Conservation (phyloP, 2,113 vertebrate genomes). For the Mus spicilegus region DNA sequence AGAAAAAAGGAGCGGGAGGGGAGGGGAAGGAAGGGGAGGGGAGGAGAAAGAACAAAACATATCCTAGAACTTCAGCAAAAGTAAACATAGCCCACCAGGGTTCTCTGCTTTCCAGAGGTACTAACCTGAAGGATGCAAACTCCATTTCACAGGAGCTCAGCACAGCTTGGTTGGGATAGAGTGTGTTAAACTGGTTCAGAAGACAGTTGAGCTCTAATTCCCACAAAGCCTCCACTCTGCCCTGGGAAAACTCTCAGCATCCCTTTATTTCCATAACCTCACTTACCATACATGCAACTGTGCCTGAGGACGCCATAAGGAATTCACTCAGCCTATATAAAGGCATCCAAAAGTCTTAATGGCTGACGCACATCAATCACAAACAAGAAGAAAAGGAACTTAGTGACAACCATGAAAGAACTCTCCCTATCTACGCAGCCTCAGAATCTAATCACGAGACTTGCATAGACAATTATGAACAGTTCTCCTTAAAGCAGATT, state of each 20-base stretch:
- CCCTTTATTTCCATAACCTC: background rate
- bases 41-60: too few relatives aligned
- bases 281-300: background rate
- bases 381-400: background rate
- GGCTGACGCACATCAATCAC: background rate
- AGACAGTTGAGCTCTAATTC: background rate
- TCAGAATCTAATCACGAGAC: background rate
- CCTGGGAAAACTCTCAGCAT: background rate
- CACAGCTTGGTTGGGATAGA: background rate
- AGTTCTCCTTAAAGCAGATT: background rate
- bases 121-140: background rate
- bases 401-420: background rate
- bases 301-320: background rate
- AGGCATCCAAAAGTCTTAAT: background rate
- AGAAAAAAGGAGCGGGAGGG: accelerated
- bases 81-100: background rate
- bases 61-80: background rate
- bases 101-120: background rate
- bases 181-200: background rate
- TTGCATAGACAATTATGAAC: background rate
- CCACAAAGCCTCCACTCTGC: background rate
- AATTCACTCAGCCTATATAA: background rate
- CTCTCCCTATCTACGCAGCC: background rate
- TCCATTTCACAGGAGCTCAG: background rate
- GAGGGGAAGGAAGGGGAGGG: accelerated